These are phyloP conservation scores for Clarias fuscus DNA, from an alignment of 2,797 vertebrate genomes.

Conservation along the genomic window DNA sequence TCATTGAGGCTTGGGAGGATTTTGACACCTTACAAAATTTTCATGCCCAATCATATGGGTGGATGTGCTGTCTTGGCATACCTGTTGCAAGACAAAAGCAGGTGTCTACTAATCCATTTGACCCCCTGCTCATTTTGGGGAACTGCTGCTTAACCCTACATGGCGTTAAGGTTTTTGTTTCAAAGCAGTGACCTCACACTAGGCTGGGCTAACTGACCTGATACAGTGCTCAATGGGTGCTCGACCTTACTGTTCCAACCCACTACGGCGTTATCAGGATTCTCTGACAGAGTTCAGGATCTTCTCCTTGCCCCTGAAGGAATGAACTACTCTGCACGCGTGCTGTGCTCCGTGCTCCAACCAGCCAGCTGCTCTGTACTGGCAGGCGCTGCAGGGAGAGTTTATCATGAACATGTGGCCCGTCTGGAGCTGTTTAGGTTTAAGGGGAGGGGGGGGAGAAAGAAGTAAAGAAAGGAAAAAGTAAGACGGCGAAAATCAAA, in stretches of 20 bases:
- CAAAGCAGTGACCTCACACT: not conserved
- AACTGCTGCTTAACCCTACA: not conserved
- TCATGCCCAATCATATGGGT: not conserved
- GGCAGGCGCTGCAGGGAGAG: slow-evolving; percentile 44
- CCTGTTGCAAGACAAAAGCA: not conserved
- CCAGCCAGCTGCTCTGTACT: slow-evolving; percentile 49
- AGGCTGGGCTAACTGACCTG: not conserved
- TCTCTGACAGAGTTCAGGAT: not conserved
- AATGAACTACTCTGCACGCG: slow-evolving; percentile 43
- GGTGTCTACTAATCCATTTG: not conserved
- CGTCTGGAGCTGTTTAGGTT: slow-evolving; percentile 69
- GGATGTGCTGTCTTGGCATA: not conserved
- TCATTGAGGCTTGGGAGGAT: not conserved
- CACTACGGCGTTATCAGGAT: not conserved
- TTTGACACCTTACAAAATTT: not conserved
- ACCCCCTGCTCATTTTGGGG: not conserved
- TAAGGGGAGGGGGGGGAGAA: not conserved
- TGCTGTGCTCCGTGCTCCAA: slow-evolving; percentile 9
- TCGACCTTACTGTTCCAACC: not conserved
- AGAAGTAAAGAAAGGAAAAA: not conserved
- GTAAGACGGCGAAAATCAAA: not conserved
- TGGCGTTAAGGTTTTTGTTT: not conserved
- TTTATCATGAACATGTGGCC: slow-evolving; percentile 74
- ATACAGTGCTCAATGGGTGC: not conserved
- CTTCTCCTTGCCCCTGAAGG: slow-evolving; percentile 12